Evolutionary conservation across 2,113 vertebrate species (phyloP).

Genomic region (Apteryx owenii): DNA sequence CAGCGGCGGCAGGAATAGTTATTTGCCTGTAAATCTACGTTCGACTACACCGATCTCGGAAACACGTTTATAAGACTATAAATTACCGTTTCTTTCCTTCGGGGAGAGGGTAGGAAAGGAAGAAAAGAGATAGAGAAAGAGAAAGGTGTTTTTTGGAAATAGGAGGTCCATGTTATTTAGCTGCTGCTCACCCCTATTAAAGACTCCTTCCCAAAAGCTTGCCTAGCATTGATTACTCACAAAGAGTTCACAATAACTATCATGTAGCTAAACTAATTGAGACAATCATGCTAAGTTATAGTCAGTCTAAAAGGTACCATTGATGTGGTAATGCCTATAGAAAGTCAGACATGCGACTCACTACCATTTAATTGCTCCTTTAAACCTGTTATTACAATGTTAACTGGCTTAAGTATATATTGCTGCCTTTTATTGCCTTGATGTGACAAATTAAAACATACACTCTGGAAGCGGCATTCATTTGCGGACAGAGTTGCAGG

Average conservation of each 20-base stretch:
- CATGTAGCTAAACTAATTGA: conserved; percentile 62
- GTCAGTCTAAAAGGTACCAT: conserved; percentile 70
- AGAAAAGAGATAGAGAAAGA: rapidly evolving
- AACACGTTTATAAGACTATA: conserved; percentile 38
- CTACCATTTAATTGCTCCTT: conserved; percentile 65
- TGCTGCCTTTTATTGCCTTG: conserved; percentile 64
- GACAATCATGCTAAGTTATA: conserved; percentile 65
- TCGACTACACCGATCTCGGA: conserved; percentile 2
- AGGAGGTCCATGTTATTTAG: neutral
- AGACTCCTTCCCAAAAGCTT: conserved; percentile 45
- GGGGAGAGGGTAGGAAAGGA: neutral
- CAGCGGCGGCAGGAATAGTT: neutral
- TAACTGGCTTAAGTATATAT: conserved; percentile 69
- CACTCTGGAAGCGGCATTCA: conserved; percentile 61
- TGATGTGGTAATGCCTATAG: conserved; percentile 69
- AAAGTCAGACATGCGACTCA: conserved; percentile 64
- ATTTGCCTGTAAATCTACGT: neutral
- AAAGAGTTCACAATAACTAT: conserved; percentile 56
- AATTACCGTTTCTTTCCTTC: neutral
- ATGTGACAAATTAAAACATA: conserved; percentile 71
- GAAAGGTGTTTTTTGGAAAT: neutral
- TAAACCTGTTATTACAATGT: conserved; percentile 65
- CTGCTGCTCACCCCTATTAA: neutral
- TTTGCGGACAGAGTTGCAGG: conserved; percentile 28
- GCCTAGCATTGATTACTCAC: conserved; percentile 71